A percentile compares a stretch with the other conserved stretches of the same genome.
Conservation (phyloP, 2,113 vertebrate genomes). For the Paracanthobrama guichenoti region DNA sequence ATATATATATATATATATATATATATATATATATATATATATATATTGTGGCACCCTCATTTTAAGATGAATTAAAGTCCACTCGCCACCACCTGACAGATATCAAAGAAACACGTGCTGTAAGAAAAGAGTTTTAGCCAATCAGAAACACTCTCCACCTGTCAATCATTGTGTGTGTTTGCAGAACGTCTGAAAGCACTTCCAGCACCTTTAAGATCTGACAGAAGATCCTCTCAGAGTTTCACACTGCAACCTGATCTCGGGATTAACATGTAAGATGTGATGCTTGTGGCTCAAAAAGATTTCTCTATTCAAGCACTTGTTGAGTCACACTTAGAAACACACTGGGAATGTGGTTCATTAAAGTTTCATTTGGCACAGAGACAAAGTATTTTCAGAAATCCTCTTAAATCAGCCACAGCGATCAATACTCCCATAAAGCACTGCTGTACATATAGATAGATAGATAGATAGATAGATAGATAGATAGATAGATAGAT, state of each 20-base stretch:
- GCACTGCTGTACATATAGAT: background rate
- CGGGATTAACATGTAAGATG: conserved; percentile 28
- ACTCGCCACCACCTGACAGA: background rate
- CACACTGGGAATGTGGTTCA: background rate
- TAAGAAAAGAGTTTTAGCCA: background rate
- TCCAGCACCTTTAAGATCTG: conserved; percentile 13
- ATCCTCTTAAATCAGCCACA: background rate
- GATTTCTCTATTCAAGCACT: background rate
- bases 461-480: background rate
- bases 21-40: too few relatives aligned
- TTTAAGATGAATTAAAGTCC: too few relatives aligned
- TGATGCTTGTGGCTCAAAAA: background rate
- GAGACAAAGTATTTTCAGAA: background rate
- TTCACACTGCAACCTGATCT: conserved; percentile 53
- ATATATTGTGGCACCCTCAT: too few relatives aligned
- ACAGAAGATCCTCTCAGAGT: conserved; percentile 21
- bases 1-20: too few relatives aligned
- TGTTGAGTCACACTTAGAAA: background rate
- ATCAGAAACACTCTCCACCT: conserved; percentile 1
- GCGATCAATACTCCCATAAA: background rate
- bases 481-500: background rate
- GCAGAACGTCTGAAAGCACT: too few relatives aligned
- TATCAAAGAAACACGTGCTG: background rate
- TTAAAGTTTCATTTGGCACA: background rate
- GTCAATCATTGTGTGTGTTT: background rate